These are phyloP conservation scores for Sebastes nivosus DNA, from an alignment of 2,797 vertebrate genomes.

Conservation along the genomic window DNA sequence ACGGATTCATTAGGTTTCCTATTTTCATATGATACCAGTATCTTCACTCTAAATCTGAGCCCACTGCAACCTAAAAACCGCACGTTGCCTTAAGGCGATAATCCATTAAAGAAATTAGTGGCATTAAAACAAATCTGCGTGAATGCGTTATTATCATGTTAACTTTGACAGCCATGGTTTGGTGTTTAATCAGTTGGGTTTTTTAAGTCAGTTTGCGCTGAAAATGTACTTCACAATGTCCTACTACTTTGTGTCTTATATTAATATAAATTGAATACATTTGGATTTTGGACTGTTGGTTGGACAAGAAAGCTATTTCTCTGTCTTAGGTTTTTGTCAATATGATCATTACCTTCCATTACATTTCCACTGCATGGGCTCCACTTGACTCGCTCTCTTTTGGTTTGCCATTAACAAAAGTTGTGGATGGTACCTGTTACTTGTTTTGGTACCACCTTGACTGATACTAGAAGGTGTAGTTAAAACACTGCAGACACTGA, in stretches of 20 bases:
- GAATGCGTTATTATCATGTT: too few relatives aligned
- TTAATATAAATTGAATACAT: not conserved
- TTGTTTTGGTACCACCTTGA: too few relatives aligned
- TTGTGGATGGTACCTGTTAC: not conserved
- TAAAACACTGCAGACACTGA: too few relatives aligned
- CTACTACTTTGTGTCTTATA: not conserved
- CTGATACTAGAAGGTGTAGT: too few relatives aligned
- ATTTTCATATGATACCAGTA: too few relatives aligned
- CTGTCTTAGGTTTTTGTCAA: not conserved
- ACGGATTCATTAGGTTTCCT: not conserved
- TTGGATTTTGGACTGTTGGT: not conserved
- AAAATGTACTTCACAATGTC: too few relatives aligned
- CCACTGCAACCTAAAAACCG: too few relatives aligned
- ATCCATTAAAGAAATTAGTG: too few relatives aligned
- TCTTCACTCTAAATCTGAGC: too few relatives aligned
- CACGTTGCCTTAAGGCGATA: too few relatives aligned
- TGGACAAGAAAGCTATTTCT: not conserved
- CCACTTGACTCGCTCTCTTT: too few relatives aligned
- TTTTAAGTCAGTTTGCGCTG: not conserved
- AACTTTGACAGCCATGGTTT: not conserved
- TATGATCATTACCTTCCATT: not conserved
- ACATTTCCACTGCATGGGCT: not conserved
- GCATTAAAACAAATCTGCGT: too few relatives aligned
- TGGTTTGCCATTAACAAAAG: not conserved
- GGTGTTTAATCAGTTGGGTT: not conserved